These are phyloP conservation scores for Tichodroma muraria DNA, from an alignment of 2,113 vertebrate species.

Conservation along the genomic window DNA sequence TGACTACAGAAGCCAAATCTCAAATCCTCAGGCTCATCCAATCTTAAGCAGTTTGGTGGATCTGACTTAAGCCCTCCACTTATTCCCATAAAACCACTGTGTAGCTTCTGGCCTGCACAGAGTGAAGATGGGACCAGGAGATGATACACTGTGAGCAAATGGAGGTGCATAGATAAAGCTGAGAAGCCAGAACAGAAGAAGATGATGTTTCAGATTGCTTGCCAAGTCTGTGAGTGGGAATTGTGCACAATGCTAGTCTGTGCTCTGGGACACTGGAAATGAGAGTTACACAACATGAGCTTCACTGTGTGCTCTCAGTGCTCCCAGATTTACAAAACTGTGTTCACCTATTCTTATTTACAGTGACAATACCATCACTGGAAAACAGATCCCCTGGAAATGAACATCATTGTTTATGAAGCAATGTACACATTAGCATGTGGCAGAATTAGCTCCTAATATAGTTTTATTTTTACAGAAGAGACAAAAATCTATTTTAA, in stretches of 20 bases:
- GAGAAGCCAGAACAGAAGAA: neutral
- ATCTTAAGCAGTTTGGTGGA: neutral
- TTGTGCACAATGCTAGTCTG: neutral
- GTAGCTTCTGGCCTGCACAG: neutral
- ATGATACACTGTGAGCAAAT: neutral
- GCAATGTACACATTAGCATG: neutral
- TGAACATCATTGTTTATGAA: neutral
- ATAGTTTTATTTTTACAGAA: neutral
- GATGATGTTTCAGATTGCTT: neutral
- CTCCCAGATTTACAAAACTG: neutral
- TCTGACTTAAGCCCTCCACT: neutral
- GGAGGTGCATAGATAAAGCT: neutral
- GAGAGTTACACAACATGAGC: conserved; percentile 6
- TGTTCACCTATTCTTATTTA: neutral
- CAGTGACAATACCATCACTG: neutral
- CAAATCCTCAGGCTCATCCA: neutral
- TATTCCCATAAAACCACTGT: neutral
- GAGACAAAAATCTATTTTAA: neutral
- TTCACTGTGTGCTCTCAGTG: neutral
- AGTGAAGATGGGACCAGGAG: neutral
- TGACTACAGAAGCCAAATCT: neutral
- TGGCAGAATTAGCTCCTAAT: neutral
- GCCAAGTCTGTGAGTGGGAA: neutral
- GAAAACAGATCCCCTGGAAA: conserved; percentile 5
- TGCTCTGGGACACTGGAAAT: conserved; percentile 22